phyloP scores from a whole-genome alignment of 2,113 vertebrate species.

The Saimiri boliviensis region DNA sequence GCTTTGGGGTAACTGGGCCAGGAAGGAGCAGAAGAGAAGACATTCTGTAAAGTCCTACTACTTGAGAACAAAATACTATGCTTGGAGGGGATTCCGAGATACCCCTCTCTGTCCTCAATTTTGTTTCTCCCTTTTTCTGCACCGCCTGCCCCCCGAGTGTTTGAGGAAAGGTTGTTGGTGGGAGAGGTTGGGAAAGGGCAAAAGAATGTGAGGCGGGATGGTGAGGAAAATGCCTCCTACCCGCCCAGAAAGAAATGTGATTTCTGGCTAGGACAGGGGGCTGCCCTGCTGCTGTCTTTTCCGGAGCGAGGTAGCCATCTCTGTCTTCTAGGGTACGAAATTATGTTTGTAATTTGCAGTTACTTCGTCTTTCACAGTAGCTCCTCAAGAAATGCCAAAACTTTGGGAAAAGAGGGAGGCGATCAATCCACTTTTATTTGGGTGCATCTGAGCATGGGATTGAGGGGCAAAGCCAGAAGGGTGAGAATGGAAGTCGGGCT shows the following conservation, averaged over 20 bases:
- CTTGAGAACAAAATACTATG: slow-evolving; percentile 55
- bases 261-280: neutral
- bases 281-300: neutral
- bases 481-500: neutral
- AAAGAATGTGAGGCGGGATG: neutral
- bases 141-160: neutral
- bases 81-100: neutral
- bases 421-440: slow-evolving; percentile 4
- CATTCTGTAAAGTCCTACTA: slow-evolving; percentile 42
- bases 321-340: neutral
- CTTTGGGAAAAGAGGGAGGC: slow-evolving; percentile 26
- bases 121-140: neutral
- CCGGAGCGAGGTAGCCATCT: slow-evolving; percentile 33
- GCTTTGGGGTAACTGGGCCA: slow-evolving; percentile 54
- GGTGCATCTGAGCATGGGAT: neutral
- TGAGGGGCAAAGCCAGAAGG: neutral
- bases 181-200: neutral
- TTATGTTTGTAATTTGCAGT: slow-evolving; percentile 18
- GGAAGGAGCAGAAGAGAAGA: slow-evolving; percentile 38
- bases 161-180: neutral
- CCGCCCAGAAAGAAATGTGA: neutral
- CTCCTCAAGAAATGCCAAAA: slow-evolving; percentile 44
- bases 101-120: neutral
- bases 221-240: slow-evolving; percentile 12
- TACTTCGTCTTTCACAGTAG: slow-evolving; percentile 41